These are phyloP conservation scores for Philereme transversata DNA, from an alignment of 2,888 invertebrate genomes.

Conservation along the genomic window DNA sequence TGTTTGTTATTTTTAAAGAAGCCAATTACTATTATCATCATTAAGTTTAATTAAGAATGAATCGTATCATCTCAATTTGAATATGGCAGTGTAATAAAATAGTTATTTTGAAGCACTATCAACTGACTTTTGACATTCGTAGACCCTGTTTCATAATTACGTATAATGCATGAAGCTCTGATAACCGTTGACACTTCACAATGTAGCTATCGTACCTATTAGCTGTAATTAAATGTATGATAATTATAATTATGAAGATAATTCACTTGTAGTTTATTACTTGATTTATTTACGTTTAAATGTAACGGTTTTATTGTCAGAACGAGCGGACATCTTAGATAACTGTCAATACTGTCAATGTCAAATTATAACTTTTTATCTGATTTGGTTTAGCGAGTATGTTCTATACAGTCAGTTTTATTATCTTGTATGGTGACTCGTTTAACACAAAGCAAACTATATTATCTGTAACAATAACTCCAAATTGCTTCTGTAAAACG, in stretches of 20 bases:
- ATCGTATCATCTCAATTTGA: conserved; percentile 26
- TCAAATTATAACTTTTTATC: conserved; percentile 15
- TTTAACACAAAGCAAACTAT: conserved; percentile 20
- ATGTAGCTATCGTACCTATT: conserved; percentile 69
- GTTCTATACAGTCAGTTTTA: conserved; percentile 8
- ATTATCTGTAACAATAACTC: conserved; percentile 25
- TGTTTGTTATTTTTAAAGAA: conserved; percentile 12
- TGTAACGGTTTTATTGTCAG: conserved; percentile 6
- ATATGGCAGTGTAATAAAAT: conserved; percentile 39
- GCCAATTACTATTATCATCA: conserved; percentile 25
- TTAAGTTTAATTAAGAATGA: conserved; percentile 26
- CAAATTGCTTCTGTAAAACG: conserved; percentile 31
- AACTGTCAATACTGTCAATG: conserved; percentile 10
- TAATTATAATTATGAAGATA: conserved; percentile 71
- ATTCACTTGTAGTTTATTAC: conserved; percentile 41
- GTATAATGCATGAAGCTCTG: conserved; percentile 43
- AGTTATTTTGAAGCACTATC: conserved; percentile 48
- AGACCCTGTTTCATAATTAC: conserved; percentile 45
- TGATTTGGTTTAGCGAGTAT: conserved; percentile 3
- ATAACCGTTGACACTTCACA: conserved; percentile 56
- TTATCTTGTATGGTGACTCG: conserved; percentile 16
- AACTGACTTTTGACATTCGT: conserved; percentile 29
- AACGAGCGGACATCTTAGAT: conserved; percentile 9
- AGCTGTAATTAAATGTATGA: conserved; percentile 71
- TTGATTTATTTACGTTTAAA: conserved; percentile 32